Base-by-base conservation (phyloP, 2,113 vertebrate species). In the Psittacus erithacus region DNA sequence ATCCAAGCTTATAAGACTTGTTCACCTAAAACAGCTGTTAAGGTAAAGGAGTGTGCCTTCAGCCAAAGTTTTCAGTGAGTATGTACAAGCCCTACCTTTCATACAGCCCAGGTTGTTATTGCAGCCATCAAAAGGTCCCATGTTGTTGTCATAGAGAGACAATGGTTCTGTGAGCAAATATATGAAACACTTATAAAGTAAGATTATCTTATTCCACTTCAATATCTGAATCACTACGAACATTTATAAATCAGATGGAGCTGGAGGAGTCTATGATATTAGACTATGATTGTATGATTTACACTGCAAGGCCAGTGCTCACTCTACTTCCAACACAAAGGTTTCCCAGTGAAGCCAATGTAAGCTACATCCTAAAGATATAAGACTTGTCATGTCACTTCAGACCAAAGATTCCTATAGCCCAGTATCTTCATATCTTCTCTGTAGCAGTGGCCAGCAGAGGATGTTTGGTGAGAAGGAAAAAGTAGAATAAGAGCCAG, bases 211-310 rank as follows among this genome's bases (percentile, higher is more conserved):
- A 76, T 20, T 88, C 59, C 38, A 70, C 41, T 82, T 90, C 67
- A 80, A 62, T 74, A 69, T 80, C 78, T 63, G 92, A 95, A 93
- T 43, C 59, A 60, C 65, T 83, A 31, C 55, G 91, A 88, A 93
- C 87, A 95, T 90, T 91, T 93, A 82, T 67, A 70, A 83, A 77
- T 63, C 38, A 50, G 78, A n/a, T 16, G 31, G 47, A 57, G 53
- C 24, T 65, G 49, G 53, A 65, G 67, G n/a, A 35, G 33, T 24
- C 57, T 59, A 35, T 59, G 33, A 35, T 35, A 24, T 35, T 22
- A 35, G 22, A 23, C 57, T 59, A 16, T 59, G 57, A 31, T 31
- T 31, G 28, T 29, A 29, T 18, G 17, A 24, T 39, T 55, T 52
- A 33, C 27, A 28, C 4, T 6, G 4, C 23, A 35, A 60, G 20